Evolutionary conservation across 2,888 invertebrate genomes (phyloP), one percentile per base, ranked within the genome.

Genomic region (Parnassius orleans): DNA sequence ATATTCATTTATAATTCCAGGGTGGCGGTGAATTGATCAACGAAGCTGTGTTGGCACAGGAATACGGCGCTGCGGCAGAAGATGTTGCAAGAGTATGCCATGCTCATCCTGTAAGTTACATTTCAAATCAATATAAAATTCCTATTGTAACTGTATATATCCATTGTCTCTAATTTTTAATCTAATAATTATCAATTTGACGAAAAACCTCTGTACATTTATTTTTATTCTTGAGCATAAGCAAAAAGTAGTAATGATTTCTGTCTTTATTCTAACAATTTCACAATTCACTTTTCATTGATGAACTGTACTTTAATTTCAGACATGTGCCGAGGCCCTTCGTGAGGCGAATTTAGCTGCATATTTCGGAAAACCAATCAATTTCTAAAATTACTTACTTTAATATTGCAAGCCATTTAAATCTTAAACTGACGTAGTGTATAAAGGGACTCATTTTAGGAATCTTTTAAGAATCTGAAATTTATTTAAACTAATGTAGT

Each of bases 11-110:
- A 46, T 12, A 11, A 52, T 61, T 46, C 24, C 72, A 96, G 95
- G 94, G 94, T 71, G 99, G 98, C 70, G 99, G 99, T 64, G 99
- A 99, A 90, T 92, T 99, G 77, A 98, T 99, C 77, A 99, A 99
- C 84, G 99, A 99, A 88, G 99, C 99, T 52, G 98, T 98, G 24
- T 93, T 99, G 72, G 99, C 99, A 41, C 97, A 99, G 95, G 99
- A 99, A 86, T 99, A 99, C 86, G 99, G 99, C 72, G 99, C 99
- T 41, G 97, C 99, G 0, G 96, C 98, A 66, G 99, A 99, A 91
- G 99, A 99, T 86, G 95, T 99, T 69, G 99, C 99, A 19, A 93
- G 99, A 80, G 98, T 98, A 52, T 99, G 99, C 81, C 99, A 99
- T 91, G 99, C 99, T 62, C 99, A 99, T 94, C 99, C 99, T 53